Conservation (phyloP, 2,113 vertebrate genomes). For the Amazona vittata region DNA sequence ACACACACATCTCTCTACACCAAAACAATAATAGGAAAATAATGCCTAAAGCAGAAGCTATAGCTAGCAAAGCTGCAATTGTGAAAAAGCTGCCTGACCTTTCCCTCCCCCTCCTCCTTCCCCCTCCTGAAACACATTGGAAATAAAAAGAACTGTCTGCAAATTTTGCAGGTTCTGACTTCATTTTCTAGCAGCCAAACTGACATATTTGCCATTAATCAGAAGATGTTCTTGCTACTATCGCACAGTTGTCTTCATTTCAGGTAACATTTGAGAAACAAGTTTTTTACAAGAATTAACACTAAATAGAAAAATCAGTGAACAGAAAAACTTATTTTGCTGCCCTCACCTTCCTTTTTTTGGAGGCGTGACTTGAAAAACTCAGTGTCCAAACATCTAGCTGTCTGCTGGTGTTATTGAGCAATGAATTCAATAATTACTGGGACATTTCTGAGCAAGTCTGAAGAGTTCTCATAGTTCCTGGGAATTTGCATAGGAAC, state of each 20-base stretch:
- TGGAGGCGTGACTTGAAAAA: neutral
- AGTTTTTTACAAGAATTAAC: neutral
- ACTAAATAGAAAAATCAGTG: neutral
- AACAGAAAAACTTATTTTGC: neutral
- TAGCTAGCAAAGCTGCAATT: neutral
- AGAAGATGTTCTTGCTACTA: neutral
- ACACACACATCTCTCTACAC: neutral
- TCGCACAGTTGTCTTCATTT: neutral
- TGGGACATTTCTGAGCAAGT: neutral
- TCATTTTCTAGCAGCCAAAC: neutral
- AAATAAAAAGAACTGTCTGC: neutral
- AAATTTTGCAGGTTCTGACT: neutral
- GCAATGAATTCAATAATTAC: neutral
- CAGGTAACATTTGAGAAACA: neutral
- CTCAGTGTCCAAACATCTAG: neutral
- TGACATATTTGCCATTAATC: neutral
- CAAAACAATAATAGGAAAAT: constrained; percentile 1
- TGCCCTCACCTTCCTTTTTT: neutral
- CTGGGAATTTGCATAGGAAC: neutral
- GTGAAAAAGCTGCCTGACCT: neutral
- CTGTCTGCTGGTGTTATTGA: neutral
- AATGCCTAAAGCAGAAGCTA: neutral
- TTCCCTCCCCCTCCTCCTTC: neutral
- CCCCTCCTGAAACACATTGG: neutral
- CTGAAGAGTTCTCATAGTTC: neutral